A percentile compares a stretch with the other conserved stretches of the same genome.
Evolutionary conservation across 1,140 invertebrate species (phyloP).

Genomic region (Helicoverpa armigera): DNA sequence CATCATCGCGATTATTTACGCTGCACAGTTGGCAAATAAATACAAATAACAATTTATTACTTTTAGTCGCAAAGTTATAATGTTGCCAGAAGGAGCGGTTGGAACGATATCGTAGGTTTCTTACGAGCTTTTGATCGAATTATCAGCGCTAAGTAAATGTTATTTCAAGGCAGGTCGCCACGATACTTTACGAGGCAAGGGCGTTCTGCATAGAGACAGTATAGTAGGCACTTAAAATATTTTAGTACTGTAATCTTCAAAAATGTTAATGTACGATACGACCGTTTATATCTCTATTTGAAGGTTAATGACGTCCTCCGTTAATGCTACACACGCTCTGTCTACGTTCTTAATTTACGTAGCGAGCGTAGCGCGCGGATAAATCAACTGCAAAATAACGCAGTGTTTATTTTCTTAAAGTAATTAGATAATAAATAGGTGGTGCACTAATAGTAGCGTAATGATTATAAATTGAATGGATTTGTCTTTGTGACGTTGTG

Average conservation of each 20-base stretch:
- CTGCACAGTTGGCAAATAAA: conserved; percentile 11
- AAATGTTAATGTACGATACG: not conserved
- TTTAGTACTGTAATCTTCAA: not conserved
- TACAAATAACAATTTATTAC: conserved; percentile 10
- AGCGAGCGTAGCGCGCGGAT: not conserved
- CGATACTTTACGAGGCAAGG: not conserved
- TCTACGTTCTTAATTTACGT: not conserved
- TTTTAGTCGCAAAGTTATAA: not conserved
- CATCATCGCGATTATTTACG: not conserved
- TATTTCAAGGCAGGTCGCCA: too few relatives aligned
- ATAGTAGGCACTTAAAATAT: too few relatives aligned
- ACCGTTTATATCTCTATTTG: not conserved
- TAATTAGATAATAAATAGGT: conserved; percentile 4
- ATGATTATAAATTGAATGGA: conserved; percentile 14
- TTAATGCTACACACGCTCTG: not conserved
- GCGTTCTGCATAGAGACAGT: conserved; percentile 3
- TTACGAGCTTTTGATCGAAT: not conserved
- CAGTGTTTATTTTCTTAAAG: not conserved
- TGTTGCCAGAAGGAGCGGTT: not conserved
- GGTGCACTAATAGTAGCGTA: not conserved
- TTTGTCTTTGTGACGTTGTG: not conserved
- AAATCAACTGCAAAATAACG: not conserved
- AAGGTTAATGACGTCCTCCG: not conserved
- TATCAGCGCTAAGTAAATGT: too few relatives aligned
- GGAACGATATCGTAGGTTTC: not conserved